These are phyloP conservation scores for Parotocinclus haroldoi DNA, from an alignment of 2,797 vertebrate species.

Conservation along the genomic window DNA sequence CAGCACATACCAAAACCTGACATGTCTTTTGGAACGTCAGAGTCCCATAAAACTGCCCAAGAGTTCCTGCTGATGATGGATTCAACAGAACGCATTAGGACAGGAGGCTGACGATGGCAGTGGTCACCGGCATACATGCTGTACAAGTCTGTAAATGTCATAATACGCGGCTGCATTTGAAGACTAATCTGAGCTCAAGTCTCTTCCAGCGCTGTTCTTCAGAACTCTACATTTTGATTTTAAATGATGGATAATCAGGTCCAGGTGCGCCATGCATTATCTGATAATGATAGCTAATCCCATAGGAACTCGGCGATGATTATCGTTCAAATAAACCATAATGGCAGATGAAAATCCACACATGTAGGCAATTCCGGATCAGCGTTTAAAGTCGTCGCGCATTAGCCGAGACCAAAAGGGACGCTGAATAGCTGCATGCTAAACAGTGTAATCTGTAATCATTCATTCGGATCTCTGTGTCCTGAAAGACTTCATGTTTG, in stretches of 20 bases:
- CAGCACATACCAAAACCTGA: too few species aligned
- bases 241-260: conserved; percentile 36
- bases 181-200: conserved; percentile 13
- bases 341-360: conserved; percentile 66
- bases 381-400: conserved; percentile 44
- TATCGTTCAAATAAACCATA: conserved; percentile 67
- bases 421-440: conserved; percentile 23
- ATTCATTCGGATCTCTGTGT: conserved; percentile 35
- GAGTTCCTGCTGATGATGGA: too few species aligned
- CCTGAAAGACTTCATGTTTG: conserved; percentile 33
- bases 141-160: conserved; percentile 26
- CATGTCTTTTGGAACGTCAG: too few species aligned
- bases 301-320: conserved; percentile 56
- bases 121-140: conserved; percentile 5
- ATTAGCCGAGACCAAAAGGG: conserved; percentile 26
- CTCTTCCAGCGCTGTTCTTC: conserved; percentile 9
- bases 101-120: background rate
- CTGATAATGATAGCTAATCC: conserved; percentile 44
- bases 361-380: conserved; percentile 51
- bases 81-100: too few species aligned
- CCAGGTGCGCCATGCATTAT: conserved; percentile 40
- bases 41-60: too few species aligned
- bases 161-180: conserved; percentile 5
- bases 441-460: conserved; percentile 28
- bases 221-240: conserved; percentile 8